Evolutionary conservation across 1,140 invertebrate genomes (phyloP).

Genomic region (Triops longicaudatus): DNA sequence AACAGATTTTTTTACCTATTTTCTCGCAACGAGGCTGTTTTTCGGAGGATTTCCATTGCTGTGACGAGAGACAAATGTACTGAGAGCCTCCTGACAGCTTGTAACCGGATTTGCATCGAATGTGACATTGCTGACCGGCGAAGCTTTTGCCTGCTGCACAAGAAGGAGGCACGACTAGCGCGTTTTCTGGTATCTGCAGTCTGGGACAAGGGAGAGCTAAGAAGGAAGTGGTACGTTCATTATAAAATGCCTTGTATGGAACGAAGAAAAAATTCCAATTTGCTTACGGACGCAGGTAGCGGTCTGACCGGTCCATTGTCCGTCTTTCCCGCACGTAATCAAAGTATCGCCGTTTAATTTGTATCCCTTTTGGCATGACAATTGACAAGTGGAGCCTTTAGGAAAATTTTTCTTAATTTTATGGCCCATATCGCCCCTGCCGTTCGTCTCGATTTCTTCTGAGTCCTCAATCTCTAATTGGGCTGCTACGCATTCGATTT

Average conservation of each 20-base stretch:
- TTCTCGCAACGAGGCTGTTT: constrained; percentile 30
- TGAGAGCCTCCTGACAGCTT: constrained; percentile 17
- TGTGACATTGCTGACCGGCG: constrained; percentile 39
- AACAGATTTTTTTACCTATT: constrained; percentile 17
- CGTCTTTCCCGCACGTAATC: constrained; percentile 16
- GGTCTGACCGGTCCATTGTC: constrained; percentile 21
- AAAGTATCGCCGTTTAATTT: constrained; percentile 35
- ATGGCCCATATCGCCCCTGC: constrained; percentile 25
- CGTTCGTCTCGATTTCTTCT: constrained; percentile 12
- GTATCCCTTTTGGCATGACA: constrained; percentile 47
- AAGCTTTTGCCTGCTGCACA: constrained; percentile 40
- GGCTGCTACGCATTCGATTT: constrained; percentile 21
- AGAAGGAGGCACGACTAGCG: constrained; percentile 40
- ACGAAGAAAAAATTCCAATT: neutral
- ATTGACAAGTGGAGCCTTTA: constrained; percentile 47
- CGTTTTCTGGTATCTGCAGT: constrained; percentile 39
- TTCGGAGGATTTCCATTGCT: constrained; percentile 32
- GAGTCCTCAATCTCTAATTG: constrained; percentile 20
- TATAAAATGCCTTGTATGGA: neutral
- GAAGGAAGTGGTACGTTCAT: neutral
- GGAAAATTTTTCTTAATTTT: constrained; percentile 29
- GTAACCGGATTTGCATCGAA: constrained; percentile 35
- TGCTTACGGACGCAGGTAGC: constrained; percentile 28
- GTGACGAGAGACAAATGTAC: constrained; percentile 27
- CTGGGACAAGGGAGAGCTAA: constrained; percentile 37